Percentiles rank a stretch among this genome's conserved stretches.
phyloP scores from a whole-genome alignment of 2,888 invertebrate species.

The Xestobium rufovillosum region DNA sequence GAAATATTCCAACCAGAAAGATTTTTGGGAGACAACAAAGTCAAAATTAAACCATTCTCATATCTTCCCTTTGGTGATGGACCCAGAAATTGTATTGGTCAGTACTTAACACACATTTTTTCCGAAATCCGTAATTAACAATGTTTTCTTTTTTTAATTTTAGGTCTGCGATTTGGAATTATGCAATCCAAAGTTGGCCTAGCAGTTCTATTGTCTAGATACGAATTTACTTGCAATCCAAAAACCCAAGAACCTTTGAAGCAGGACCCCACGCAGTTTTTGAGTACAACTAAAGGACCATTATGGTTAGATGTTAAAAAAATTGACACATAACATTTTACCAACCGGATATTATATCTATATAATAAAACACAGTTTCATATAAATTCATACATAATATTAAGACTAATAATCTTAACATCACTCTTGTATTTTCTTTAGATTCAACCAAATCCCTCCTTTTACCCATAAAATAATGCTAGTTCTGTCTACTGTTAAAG shows the following conservation, averaged over 20 bases:
- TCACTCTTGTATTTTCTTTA: no score
- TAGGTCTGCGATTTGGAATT: slow-evolving; percentile 9
- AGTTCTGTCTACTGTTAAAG: no score
- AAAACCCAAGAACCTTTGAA: slow-evolving; percentile 4
- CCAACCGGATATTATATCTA: no score
- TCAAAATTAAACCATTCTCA: no score
- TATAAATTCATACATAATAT: no score
- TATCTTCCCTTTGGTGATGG: no score
- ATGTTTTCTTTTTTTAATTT: neutral
- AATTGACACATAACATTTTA: neutral
- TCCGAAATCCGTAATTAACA: neutral
- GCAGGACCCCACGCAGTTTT: slow-evolving; percentile 3
- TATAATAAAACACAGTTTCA: no score
- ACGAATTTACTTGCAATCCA: slow-evolving; percentile 6
- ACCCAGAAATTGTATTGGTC: slow-evolving; percentile 13
- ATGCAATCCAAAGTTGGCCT: slow-evolving; percentile 10
- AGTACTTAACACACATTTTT: neutral
- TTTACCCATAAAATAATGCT: no score
- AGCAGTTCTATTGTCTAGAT: slow-evolving; percentile 6
- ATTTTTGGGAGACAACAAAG: no score
- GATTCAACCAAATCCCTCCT: no score
- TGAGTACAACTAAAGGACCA: slow-evolving; percentile 7
- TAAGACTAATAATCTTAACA: no score
- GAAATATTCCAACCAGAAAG: slow-evolving; percentile 8
- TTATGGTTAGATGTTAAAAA: slow-evolving; percentile 7